Conservation (phyloP, 2,888 invertebrate genomes). For the Drosophila rellima region DNA sequence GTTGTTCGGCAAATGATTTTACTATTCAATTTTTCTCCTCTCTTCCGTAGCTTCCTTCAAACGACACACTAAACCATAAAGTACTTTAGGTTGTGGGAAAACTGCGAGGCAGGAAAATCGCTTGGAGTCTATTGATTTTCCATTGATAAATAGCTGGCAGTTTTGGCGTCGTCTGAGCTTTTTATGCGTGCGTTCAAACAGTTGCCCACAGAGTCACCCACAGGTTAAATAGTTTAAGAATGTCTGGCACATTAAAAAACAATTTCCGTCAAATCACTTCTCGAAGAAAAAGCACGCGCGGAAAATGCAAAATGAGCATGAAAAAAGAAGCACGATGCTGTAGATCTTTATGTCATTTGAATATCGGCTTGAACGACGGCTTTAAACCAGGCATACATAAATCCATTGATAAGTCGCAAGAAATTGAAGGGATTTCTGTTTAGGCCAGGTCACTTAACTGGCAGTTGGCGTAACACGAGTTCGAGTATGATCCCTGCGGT, state of each 20-base stretch:
- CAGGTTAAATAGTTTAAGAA: conserved; percentile 73
- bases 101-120: conserved; percentile 36
- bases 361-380: conserved; percentile 1
- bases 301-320: conserved; percentile 35
- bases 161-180: conserved; percentile 35
- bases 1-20: conserved; percentile 61
- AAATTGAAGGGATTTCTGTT: conserved; percentile 32
- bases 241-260: conserved; percentile 75
- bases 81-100: conserved; percentile 29
- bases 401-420: conserved; percentile 19
- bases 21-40: conserved; percentile 21
- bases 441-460: conserved; percentile 55
- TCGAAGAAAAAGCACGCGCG: conserved; percentile 22
- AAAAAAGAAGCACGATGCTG: neutral
- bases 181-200: conserved; percentile 6
- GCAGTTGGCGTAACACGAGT: conserved; percentile 3
- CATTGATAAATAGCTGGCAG: conserved; percentile 75
- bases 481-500: conserved; percentile 44
- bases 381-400: conserved; percentile 6
- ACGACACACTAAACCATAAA: conserved; percentile 63
- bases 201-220: conserved; percentile 3
- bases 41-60: conserved; percentile 34
- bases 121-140: conserved; percentile 70
- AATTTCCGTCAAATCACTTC: conserved; percentile 72
- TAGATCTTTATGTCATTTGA: conserved; percentile 5